Conservation (phyloP, 2,888 invertebrate genomes). For the Ctena decussata region DNA sequence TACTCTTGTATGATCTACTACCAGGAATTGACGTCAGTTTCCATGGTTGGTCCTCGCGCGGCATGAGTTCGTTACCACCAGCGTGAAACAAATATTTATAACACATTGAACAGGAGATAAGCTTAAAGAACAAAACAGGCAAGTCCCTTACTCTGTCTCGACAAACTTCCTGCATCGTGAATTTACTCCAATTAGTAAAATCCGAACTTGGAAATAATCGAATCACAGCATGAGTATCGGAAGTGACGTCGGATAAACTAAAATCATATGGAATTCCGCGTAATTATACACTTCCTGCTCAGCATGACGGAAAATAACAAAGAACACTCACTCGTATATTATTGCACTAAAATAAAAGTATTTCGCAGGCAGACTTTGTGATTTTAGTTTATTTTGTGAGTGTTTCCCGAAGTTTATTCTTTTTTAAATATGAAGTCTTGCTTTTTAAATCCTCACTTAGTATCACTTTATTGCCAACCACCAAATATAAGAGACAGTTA, state of each 20-base stretch:
- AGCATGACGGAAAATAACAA: too few species aligned
- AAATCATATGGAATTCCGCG: not conserved
- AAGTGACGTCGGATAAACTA: not conserved
- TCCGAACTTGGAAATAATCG: not conserved
- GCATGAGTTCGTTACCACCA: slow-evolving; percentile 30
- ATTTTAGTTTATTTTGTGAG: too few species aligned
- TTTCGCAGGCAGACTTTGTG: too few species aligned
- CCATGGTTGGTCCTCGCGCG: slow-evolving; percentile 25
- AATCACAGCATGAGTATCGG: not conserved
- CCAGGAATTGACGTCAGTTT: slow-evolving; percentile 24
- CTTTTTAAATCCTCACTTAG: too few species aligned
- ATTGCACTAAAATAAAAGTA: too few species aligned
- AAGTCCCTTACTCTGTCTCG: slow-evolving; percentile 50
- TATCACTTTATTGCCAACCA: too few species aligned
- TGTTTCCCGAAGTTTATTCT: too few species aligned
- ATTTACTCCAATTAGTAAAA: not conserved
- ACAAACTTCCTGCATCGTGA: slow-evolving; percentile 47
- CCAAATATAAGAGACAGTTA: too few species aligned
- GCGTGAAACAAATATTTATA: slow-evolving; percentile 72
- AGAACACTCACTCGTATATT: too few species aligned
- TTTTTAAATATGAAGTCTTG: too few species aligned
- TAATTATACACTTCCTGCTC: too few species aligned
- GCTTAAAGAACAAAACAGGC: slow-evolving; percentile 55
- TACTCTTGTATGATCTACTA: slow-evolving; percentile 29
- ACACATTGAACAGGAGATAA: slow-evolving; percentile 72